Evolutionary conservation across 1,140 invertebrate genomes (phyloP).

Genomic region (Nasonia longicornis): DNA sequence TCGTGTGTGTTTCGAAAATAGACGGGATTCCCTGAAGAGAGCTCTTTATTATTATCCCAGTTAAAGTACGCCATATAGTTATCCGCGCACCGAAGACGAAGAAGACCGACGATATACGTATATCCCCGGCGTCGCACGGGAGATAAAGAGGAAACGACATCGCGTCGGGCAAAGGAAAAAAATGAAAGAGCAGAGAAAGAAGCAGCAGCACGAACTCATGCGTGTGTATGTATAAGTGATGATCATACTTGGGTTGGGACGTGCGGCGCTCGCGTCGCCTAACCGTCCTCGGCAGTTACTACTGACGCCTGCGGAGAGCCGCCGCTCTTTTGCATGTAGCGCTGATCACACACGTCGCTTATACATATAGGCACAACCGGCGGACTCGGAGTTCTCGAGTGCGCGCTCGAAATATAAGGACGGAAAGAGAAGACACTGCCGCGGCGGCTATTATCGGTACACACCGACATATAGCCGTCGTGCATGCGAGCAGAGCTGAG

Average conservation of each 20-base stretch:
- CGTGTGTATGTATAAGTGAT: background rate
- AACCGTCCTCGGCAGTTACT: slow-evolving; percentile 32
- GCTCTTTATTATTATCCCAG: background rate
- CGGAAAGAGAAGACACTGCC: background rate
- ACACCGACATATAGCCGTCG: background rate
- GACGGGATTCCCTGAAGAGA: background rate
- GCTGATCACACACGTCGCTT: background rate
- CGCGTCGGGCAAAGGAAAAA: background rate
- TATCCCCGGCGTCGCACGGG: background rate
- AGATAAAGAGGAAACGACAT: background rate
- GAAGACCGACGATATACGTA: background rate
- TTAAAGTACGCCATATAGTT: background rate
- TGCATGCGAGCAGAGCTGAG: background rate
- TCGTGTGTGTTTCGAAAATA: background rate
- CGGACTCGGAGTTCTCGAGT: no score
- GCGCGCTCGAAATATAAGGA: slow-evolving; percentile 22
- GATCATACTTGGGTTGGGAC: background rate
- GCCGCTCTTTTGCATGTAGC: background rate
- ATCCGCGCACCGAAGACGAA: background rate
- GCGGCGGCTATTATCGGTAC: background rate
- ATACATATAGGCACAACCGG: no score
- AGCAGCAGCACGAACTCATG: background rate
- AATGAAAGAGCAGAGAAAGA: background rate
- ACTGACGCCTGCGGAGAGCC: background rate
- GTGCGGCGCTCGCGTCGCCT: slow-evolving; percentile 18